These are phyloP conservation scores for Nematostella vectensis DNA, from an alignment of 92 coral and sea anemone genomes.

Conservation along the genomic window DNA sequence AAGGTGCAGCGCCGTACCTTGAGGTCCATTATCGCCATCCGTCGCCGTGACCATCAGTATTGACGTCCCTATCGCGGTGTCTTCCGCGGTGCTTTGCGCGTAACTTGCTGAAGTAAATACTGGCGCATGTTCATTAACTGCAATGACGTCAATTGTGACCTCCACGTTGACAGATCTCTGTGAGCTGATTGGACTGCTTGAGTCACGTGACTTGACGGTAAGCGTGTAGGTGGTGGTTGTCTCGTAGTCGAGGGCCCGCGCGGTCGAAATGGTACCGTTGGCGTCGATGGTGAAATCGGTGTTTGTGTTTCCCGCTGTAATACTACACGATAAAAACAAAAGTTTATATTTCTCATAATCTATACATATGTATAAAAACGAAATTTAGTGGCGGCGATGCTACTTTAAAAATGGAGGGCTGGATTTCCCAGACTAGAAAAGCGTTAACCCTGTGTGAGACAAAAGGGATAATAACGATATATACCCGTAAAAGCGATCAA, in stretches of 20 bases:
- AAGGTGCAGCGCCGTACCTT: constrained; percentile 63
- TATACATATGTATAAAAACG: too few species aligned
- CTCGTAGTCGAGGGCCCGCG: constrained; percentile 52
- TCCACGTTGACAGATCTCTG: constrained; percentile 41
- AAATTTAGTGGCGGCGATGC: too few species aligned
- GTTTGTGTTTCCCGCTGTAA: constrained; percentile 49
- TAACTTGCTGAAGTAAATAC: constrained; percentile 39
- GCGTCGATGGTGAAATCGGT: constrained; percentile 37
- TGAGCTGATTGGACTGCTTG: constrained; percentile 38
- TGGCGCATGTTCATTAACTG: constrained; percentile 53
- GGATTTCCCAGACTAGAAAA: too few species aligned
- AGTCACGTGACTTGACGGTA: constrained; percentile 51
- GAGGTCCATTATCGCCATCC: constrained; percentile 52
- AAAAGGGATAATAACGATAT: too few species aligned
- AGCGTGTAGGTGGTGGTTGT: constrained; percentile 51
- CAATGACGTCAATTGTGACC: constrained; percentile 43
- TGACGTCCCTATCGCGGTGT: constrained; percentile 55
- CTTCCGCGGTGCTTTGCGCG: constrained; percentile 31
- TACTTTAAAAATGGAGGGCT: too few species aligned
- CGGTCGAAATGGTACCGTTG: constrained; percentile 55
- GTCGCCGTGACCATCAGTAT: constrained; percentile 53
- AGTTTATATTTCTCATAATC: neutral
- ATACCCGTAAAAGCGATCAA: too few species aligned
- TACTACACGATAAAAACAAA: constrained; percentile 34
- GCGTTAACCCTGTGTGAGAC: too few species aligned